Conservation (phyloP, 2,113 vertebrate species). For the Zapus hudsonius region DNA sequence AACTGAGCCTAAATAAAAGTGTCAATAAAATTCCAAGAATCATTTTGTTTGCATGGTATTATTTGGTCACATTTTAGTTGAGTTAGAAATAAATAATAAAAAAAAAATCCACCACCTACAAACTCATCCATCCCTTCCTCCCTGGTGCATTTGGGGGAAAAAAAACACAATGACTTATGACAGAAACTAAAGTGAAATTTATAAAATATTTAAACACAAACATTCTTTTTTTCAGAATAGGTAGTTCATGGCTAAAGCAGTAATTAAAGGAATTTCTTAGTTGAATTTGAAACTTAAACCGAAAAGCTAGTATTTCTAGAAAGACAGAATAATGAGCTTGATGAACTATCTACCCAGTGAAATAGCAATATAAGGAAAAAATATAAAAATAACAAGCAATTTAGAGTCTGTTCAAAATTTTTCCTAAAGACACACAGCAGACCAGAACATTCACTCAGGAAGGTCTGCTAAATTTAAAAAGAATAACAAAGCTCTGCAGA, state of each 20-base stretch:
- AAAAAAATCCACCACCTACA: neutral
- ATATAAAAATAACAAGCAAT: neutral
- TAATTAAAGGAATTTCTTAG: conserved; percentile 15
- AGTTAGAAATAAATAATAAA: neutral
- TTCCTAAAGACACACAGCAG: neutral
- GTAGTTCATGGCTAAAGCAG: neutral
- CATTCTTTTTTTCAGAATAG: conserved; percentile 4
- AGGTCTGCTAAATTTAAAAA: neutral
- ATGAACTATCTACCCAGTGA: neutral
- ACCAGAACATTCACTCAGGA: neutral
- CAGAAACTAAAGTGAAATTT: conserved; percentile 21
- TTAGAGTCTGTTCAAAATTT: neutral
- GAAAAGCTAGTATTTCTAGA: neutral
- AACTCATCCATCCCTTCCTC: neutral
- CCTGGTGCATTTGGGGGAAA: neutral
- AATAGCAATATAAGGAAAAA: neutral
- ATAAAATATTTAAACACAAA: conserved; percentile 32
- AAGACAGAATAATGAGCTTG: neutral
- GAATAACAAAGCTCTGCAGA: neutral
- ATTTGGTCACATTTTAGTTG: neutral
- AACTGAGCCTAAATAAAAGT: neutral
- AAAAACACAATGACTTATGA: conserved; percentile 14
- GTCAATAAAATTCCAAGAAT: neutral
- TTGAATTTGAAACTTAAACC: conserved; percentile 11
- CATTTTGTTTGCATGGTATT: neutral